A percentile compares a stretch with the other conserved stretches of the same genome.
These are phyloP conservation scores for Oncorhynchus gorbuscha DNA, from an alignment of 2,113 vertebrate species.

Conservation along the genomic window DNA sequence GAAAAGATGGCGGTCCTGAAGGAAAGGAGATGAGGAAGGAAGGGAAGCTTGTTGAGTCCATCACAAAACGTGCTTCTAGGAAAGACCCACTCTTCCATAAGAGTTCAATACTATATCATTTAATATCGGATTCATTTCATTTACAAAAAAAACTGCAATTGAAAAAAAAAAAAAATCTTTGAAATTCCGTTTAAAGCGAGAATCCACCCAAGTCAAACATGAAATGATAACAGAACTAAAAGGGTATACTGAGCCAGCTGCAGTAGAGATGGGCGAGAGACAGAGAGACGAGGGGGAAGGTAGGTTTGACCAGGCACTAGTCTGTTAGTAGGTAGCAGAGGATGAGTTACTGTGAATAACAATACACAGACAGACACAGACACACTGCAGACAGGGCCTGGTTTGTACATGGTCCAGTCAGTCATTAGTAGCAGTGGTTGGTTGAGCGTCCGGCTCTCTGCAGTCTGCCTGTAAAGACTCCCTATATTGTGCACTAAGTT, in stretches of 20 bases:
- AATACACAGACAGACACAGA: conserved; percentile 2
- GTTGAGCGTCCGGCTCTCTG: not conserved
- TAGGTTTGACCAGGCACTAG: not conserved
- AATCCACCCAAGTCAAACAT: not conserved
- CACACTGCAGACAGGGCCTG: not conserved
- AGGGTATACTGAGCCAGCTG: not conserved
- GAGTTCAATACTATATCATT: not conserved
- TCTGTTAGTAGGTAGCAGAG: conserved; percentile 16
- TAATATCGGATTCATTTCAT: not conserved
- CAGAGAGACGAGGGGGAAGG: not conserved
- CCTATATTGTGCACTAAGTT: too few relatives aligned
- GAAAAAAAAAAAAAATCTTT: not conserved
- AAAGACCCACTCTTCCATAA: not conserved
- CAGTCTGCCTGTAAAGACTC: too few relatives aligned
- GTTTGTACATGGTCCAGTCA: not conserved
- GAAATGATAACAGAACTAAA: not conserved
- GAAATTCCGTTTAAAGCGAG: not conserved
- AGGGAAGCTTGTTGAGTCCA: not conserved
- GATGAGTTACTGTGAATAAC: conserved; percentile 7
- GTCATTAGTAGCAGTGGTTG: not conserved
- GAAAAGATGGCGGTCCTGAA: not conserved
- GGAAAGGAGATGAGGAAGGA: not conserved
- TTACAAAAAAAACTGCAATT: not conserved
- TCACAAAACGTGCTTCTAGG: not conserved
- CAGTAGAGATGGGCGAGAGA: not conserved